A percentile compares a stretch with the other conserved stretches of the same genome.
Evolutionary conservation across 2,888 invertebrate species (phyloP).

Genomic region (Diarsia dahlii): DNA sequence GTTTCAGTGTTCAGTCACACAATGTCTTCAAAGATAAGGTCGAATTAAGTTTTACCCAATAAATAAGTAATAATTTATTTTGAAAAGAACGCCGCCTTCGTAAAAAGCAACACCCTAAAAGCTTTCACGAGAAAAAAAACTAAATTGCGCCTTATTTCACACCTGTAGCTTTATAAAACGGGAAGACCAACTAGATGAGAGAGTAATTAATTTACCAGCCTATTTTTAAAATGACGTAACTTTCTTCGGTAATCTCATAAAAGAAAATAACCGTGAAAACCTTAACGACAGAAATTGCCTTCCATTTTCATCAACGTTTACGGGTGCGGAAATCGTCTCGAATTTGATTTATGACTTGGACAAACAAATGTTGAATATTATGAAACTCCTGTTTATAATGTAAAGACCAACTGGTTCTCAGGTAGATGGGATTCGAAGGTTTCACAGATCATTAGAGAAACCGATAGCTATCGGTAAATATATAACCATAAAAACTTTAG

Average conservation of each 20-base stretch:
- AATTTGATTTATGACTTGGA: slow-evolving; percentile 52
- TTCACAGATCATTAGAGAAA: slow-evolving; percentile 33
- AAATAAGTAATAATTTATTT: slow-evolving; percentile 28
- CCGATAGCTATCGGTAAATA: slow-evolving; percentile 26
- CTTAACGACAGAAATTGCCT: slow-evolving; percentile 63
- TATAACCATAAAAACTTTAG: slow-evolving; percentile 36
- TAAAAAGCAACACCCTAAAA: slow-evolving; percentile 39
- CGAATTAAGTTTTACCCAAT: slow-evolving; percentile 6
- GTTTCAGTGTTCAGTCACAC: slow-evolving; percentile 52
- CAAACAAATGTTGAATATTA: slow-evolving; percentile 31
- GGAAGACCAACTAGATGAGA: slow-evolving; percentile 57
- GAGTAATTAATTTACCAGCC: slow-evolving; percentile 58
- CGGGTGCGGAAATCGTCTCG: slow-evolving; percentile 39
- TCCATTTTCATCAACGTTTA: slow-evolving; percentile 59
- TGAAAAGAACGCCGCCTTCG: slow-evolving; percentile 6
- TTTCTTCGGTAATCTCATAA: slow-evolving; percentile 63
- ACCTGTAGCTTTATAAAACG: slow-evolving; percentile 56
- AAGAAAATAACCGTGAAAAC: slow-evolving; percentile 65
- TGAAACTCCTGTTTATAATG: slow-evolving; percentile 18
- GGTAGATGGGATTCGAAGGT: slow-evolving; percentile 9
- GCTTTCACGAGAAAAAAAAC: slow-evolving; percentile 32
- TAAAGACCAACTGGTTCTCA: slow-evolving; percentile 10
- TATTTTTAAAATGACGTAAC: slow-evolving; percentile 56
- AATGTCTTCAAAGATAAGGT: slow-evolving; percentile 23
- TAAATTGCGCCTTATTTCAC: slow-evolving; percentile 47